A percentile compares a stretch with the other conserved stretches of the same genome.
Conservation (phyloP, 2,888 invertebrate species). For the Pemphredon lugubris region DNA sequence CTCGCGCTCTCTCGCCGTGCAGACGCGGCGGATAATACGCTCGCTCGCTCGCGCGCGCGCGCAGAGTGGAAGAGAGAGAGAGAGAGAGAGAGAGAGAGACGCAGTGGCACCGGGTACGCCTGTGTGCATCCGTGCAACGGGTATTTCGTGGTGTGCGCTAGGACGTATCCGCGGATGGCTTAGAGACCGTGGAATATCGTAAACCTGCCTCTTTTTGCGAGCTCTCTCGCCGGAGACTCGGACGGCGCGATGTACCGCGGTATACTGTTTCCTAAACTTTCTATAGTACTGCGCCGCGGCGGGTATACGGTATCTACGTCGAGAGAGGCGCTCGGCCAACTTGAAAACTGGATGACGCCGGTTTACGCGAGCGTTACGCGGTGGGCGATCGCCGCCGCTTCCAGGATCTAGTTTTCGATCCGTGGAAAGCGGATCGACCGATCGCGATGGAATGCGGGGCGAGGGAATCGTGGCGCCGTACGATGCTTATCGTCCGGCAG, state of each 20-base stretch:
- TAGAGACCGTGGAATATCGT: constrained; percentile 45
- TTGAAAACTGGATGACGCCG: constrained; percentile 40
- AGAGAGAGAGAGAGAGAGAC: too few relatives aligned
- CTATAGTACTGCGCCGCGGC: constrained; percentile 15
- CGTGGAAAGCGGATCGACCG: neutral
- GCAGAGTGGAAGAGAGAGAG: constrained; percentile 10
- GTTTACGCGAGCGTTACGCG: constrained; percentile 14
- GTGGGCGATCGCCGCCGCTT: neutral
- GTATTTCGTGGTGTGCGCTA: too few relatives aligned
- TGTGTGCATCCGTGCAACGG: constrained; percentile 10
- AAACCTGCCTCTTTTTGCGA: constrained; percentile 45
- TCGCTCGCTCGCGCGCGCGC: constrained; percentile 24
- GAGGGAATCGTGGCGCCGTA: too few relatives aligned
- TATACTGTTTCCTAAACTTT: constrained; percentile 51
- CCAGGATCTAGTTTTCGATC: neutral
- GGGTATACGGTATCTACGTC: too few relatives aligned
- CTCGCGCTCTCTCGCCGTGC: constrained; percentile 58
- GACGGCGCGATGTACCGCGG: constrained; percentile 36
- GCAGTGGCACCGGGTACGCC: too few relatives aligned
- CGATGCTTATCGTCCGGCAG: too few relatives aligned
- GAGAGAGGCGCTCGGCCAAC: constrained; percentile 14
- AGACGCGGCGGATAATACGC: constrained; percentile 55
- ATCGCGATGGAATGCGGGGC: neutral
- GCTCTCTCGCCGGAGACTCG: constrained; percentile 20
- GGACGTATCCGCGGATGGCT: constrained; percentile 50